A percentile compares a stretch with the other conserved stretches of the same genome.
Conservation (phyloP, 2,888 invertebrate species). For the Papilio gigon region DNA sequence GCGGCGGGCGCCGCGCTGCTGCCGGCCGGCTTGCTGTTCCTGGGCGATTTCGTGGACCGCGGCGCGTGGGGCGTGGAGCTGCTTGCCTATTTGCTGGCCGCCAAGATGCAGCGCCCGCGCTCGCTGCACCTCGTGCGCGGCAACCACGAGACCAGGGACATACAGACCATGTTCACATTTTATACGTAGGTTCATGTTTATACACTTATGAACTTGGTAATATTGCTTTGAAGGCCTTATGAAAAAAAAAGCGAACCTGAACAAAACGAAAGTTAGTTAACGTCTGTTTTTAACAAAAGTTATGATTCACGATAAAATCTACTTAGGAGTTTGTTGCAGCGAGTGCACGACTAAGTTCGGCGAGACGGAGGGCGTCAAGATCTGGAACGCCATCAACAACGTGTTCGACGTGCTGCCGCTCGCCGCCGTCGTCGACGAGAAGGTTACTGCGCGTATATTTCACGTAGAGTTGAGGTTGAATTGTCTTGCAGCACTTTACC, state of each 20-base stretch:
- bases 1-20: constrained; percentile 84
- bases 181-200: constrained; percentile 71
- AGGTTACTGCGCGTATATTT: constrained; percentile 58
- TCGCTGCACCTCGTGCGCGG: constrained; percentile 86
- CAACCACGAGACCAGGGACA: constrained; percentile 88
- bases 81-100: constrained; percentile 86
- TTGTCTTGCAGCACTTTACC: no score
- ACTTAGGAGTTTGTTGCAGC: no score
- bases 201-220: constrained; percentile 4
- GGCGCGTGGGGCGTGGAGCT: constrained; percentile 87
- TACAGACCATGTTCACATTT: constrained; percentile 89
- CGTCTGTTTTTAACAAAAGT: no score
- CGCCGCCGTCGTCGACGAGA: constrained; percentile 88
- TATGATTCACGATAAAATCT: no score
- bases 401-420: constrained; percentile 88
- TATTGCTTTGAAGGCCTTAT: neutral
- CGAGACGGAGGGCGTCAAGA: constrained; percentile 81
- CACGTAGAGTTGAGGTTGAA: no score
- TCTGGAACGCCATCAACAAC: constrained; percentile 87
- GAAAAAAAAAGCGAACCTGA: no score
- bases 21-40: constrained; percentile 85
- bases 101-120: constrained; percentile 85
- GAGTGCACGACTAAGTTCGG: constrained; percentile 88
- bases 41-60: constrained; percentile 90
- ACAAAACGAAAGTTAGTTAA: no score